These are phyloP conservation scores for Spatula clypeata DNA, from an alignment of 2,797 vertebrate genomes.

Conservation along the genomic window DNA sequence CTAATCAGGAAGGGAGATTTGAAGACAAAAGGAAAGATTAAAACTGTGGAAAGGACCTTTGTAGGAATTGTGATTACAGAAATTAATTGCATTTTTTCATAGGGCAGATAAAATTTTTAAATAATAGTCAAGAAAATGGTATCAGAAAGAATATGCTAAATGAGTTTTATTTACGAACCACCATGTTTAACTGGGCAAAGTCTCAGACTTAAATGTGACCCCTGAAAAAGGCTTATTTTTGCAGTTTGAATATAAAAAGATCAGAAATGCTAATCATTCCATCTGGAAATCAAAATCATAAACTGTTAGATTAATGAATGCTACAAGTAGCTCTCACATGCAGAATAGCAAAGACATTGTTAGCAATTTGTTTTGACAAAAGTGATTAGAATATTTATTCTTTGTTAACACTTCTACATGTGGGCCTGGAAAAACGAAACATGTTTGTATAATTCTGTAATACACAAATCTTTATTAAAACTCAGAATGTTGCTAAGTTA, in stretches of 20 bases:
- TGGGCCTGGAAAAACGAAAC: slow-evolving; percentile 49
- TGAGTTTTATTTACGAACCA: slow-evolving; percentile 23
- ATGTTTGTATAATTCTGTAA: slow-evolving; percentile 64
- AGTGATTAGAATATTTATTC: slow-evolving; percentile 78
- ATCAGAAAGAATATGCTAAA: slow-evolving; percentile 28
- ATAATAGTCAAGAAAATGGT: not conserved
- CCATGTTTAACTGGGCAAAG: slow-evolving; percentile 45
- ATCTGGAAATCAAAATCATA: slow-evolving; percentile 80
- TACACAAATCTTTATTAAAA: slow-evolving; percentile 70
- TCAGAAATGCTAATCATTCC: slow-evolving; percentile 77
- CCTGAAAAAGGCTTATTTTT: slow-evolving; percentile 76
- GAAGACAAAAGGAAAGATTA: not conserved
- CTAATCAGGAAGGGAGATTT: not conserved
- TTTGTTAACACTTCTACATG: slow-evolving; percentile 57
- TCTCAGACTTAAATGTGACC: slow-evolving; percentile 71
- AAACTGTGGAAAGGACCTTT: not conserved
- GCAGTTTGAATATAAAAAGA: slow-evolving; percentile 68
- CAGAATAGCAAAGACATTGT: slow-evolving; percentile 72
- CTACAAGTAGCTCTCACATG: slow-evolving; percentile 61
- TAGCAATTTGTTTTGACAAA: slow-evolving; percentile 78
- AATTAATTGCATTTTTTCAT: not conserved
- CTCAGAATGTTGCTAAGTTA: slow-evolving; percentile 57
- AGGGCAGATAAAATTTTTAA: not conserved
- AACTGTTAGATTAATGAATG: slow-evolving; percentile 78
- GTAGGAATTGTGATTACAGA: not conserved